phyloP scores from a whole-genome alignment of 2,113 vertebrate species.

The Periophthalmus modestus region DNA sequence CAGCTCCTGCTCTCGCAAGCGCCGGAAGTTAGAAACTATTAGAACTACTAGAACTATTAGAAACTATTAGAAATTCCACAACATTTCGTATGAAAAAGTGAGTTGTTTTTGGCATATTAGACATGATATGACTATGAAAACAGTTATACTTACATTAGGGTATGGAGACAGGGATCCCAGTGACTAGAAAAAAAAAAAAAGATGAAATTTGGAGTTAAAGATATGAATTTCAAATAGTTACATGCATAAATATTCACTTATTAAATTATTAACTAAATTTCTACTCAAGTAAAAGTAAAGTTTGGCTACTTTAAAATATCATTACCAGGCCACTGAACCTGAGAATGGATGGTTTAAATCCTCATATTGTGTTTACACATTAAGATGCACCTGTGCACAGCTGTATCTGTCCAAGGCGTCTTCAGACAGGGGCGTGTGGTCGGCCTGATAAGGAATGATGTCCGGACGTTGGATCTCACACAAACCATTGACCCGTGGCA shows the following conservation, averaged over 20 bases:
- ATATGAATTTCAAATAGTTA: neutral
- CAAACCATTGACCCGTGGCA: constrained; percentile 93
- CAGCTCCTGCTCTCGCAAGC: too few relatives aligned
- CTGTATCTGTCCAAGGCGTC: constrained; percentile 90
- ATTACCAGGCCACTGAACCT: neutral
- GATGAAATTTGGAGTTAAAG: neutral
- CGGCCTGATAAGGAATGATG: constrained; percentile 93
- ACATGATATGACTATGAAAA: neutral
- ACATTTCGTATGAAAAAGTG: too few relatives aligned
- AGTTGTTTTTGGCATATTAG: too few relatives aligned
- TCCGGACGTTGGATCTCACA: constrained; percentile 90
- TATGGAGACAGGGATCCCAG: constrained; percentile 87
- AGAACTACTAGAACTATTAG: too few relatives aligned
- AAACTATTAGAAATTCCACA: too few relatives aligned
- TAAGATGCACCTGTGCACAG: constrained; percentile 85
- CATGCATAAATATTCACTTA: too few relatives aligned
- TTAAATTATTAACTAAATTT: neutral
- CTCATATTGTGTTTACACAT: constrained; percentile 1
- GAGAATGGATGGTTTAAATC: neutral
- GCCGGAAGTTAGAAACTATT: too few relatives aligned
- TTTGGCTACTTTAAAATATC: neutral
- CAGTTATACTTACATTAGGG: constrained; percentile 83
- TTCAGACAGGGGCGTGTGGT: constrained; percentile 84
- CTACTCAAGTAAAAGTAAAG: neutral
- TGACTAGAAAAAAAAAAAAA: constrained; percentile 73